phyloP scores from a whole-genome alignment of 2,113 vertebrate species.

The Butorides virescens region DNA sequence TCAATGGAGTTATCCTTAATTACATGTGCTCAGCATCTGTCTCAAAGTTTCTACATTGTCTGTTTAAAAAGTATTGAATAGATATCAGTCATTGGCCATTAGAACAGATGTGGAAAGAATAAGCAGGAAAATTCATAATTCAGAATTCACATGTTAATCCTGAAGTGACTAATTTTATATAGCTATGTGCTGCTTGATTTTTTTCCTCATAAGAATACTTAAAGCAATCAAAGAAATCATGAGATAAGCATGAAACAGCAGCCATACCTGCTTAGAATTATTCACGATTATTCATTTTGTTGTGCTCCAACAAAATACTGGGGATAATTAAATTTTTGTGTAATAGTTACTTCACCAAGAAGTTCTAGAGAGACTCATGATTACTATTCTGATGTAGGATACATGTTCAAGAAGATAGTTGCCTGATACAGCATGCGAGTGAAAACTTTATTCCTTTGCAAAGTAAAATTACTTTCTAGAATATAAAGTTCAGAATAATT shows the following conservation, averaged over 20 bases:
- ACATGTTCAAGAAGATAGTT: not conserved
- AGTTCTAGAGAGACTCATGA: not conserved
- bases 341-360: not conserved
- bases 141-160: not conserved
- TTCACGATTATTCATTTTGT: not conserved
- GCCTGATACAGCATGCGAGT: not conserved
- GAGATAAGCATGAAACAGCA: not conserved
- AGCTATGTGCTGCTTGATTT: not conserved
- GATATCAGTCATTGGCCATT: not conserved
- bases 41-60: not conserved
- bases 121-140: not conserved
- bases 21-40: rapidly evolving
- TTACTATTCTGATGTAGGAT: not conserved
- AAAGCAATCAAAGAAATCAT: not conserved
- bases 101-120: not conserved
- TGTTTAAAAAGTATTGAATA: not conserved
- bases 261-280: not conserved
- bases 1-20: not conserved
- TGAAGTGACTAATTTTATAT: not conserved
- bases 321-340: not conserved
- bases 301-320: not conserved
- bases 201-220: not conserved
- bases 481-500: not conserved
- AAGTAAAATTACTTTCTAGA: not conserved
- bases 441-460: not conserved